Evolutionary conservation across 2,797 vertebrate genomes (phyloP), one percentile per base, ranked within the genome.

Genomic region (Acrossocheilus wenchowensis): DNA sequence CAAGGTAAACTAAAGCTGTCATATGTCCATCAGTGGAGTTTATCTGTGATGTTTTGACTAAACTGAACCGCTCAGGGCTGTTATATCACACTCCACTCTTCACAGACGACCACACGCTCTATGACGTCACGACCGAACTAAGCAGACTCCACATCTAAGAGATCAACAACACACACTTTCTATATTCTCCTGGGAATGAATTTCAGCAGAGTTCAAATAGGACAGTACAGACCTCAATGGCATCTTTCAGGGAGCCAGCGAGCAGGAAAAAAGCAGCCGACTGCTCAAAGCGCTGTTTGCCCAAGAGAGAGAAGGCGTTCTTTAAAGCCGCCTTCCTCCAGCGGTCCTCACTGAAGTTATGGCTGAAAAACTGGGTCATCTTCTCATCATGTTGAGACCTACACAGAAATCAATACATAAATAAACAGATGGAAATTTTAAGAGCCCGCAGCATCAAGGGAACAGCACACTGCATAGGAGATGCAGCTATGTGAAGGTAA

Each of bases 341-440:
- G 85, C 97, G 96, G 84, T 99, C 97, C 94, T 99, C 98, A 75
- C 77, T 96, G 94, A 99, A 99, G 94, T 99, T 99, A 92, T 98
- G 98, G 92, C 98, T 99, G 93, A 99, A 99, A 93, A 99, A 99
- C 78, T 96, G 94, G 81, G 98, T 99, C 98, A 99, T 99, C 94
- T 99, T 99, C 89, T 99, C 97, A 83, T 99, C 98, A 0, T 98
- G 96, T 91, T 98, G 98, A 89, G 98, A 99, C 92, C 98, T 99
- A 91, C 36, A 83, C 11, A 66, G 26, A 83, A 43, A 88, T 43
- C 36, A 62, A 89, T 15, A 86, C 19, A 84, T 86, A 69, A 26
- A 69, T 2, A 48, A 41, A 68, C 36, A 54, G 23, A 23, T 6
- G 0, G 34, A 68, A 5, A 57, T 50, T 45, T 74, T 62, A 62